Evolutionary conservation across 2,113 vertebrate genomes (phyloP).

Genomic region (Paraplagusia blochii): DNA sequence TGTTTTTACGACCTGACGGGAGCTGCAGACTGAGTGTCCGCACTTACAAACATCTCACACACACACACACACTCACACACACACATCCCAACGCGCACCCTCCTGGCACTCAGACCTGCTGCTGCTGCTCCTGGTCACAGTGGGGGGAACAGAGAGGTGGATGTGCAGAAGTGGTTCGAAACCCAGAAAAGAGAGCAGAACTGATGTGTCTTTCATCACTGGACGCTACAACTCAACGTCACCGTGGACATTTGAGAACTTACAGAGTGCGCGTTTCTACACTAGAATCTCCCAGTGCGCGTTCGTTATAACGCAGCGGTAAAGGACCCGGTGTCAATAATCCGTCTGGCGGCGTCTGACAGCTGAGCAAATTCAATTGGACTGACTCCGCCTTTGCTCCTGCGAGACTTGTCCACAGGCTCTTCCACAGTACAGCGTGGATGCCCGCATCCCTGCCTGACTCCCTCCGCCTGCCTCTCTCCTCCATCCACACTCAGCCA

Average conservation of each 20-base stretch:
- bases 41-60: not conserved
- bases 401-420: constrained; percentile 64
- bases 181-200: too few species aligned
- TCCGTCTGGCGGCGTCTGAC: constrained; percentile 54
- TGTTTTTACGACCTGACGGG: not conserved
- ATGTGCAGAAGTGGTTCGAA: not conserved
- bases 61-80: not conserved
- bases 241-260: too few species aligned
- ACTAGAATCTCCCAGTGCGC: not conserved
- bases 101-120: not conserved
- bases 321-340: constrained; percentile 52
- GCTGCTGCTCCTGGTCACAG: not conserved
- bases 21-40: not conserved
- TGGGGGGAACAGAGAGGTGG: not conserved
- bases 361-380: constrained; percentile 60
- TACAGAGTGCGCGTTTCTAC: too few species aligned
- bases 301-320: constrained; percentile 3
- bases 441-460: not conserved
- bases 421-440: constrained; percentile 33
- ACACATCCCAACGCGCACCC: constrained; percentile 5
- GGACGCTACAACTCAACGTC: too few species aligned
- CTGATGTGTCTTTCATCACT: too few species aligned
- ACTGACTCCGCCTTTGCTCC: constrained; percentile 69
- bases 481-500: constrained; percentile 53
- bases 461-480: not conserved